These are phyloP conservation scores for Drosophila aldrichi DNA, from an alignment of 2,888 invertebrate genomes.

Conservation along the genomic window DNA sequence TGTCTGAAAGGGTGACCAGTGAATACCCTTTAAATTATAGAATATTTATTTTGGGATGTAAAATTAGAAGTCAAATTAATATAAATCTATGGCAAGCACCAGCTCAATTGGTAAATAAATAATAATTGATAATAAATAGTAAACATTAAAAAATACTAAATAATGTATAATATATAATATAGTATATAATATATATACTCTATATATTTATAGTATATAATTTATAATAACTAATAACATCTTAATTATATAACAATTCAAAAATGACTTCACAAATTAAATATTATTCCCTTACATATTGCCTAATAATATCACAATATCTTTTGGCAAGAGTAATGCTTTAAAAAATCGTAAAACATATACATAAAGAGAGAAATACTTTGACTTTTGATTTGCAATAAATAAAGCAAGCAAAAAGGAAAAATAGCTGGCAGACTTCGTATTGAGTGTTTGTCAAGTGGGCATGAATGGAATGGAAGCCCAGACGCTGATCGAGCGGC, in stretches of 20 bases:
- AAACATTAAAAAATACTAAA: too few species aligned
- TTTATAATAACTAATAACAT: neutral
- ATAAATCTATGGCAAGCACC: too few species aligned
- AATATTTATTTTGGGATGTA: too few species aligned
- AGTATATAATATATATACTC: too few species aligned
- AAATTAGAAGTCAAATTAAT: too few species aligned
- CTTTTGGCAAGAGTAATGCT: conserved; percentile 10
- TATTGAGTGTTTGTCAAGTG: conserved; percentile 74
- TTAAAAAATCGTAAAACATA: conserved; percentile 10
- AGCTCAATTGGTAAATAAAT: too few species aligned
- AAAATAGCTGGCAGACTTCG: conserved; percentile 40
- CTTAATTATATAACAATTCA: too few species aligned
- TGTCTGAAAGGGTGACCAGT: neutral
- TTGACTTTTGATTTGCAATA: conserved; percentile 45
- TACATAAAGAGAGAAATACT: conserved; percentile 14
- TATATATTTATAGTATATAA: too few species aligned
- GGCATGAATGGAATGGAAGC: conserved; percentile 73
- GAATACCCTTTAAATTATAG: conserved; percentile 12
- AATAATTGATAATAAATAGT: too few species aligned
- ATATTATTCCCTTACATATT: neutral
- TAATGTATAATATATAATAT: too few species aligned
- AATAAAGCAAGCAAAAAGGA: conserved; percentile 25
- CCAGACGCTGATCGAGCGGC: conserved; percentile 49
- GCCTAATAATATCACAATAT: neutral
- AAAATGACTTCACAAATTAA: neutral